These are phyloP conservation scores for Anthoscopus minutus DNA, from an alignment of 2,113 vertebrate genomes.

Conservation along the genomic window DNA sequence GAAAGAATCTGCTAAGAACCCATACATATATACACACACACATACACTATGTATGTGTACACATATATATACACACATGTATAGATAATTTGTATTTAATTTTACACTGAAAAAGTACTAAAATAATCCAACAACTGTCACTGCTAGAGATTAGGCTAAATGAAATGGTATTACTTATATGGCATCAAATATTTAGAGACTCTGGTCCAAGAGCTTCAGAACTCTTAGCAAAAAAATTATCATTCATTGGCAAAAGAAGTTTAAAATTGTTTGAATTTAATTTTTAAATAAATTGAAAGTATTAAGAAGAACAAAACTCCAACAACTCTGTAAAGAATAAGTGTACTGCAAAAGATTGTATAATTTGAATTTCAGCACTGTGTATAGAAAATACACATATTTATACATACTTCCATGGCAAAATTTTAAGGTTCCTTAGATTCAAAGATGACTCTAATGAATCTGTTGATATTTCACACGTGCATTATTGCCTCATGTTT, in stretches of 20 bases:
- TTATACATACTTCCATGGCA: not conserved
- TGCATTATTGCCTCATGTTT: not conserved
- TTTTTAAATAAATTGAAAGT: not conserved
- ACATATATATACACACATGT: not conserved
- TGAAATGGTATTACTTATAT: not conserved
- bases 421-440: not conserved
- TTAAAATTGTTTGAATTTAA: not conserved
- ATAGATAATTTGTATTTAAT: not conserved
- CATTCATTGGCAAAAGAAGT: not conserved
- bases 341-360: not conserved
- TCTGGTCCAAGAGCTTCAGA: slow-evolving; percentile 3
- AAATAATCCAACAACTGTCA: not conserved
- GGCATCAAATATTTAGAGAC: slow-evolving; percentile 5
- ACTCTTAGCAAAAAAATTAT: not conserved
- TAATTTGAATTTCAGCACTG: not conserved
- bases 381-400: not conserved
- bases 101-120: slow-evolving; percentile 9
- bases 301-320: not conserved
- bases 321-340: not conserved
- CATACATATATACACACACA: not conserved
- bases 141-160: not conserved
- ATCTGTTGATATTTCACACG: not conserved
- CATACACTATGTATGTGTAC: not conserved
- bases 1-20: not conserved
- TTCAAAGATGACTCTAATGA: not conserved